Percentiles rank a stretch among this genome's conserved stretches.
Evolutionary conservation across 2,113 vertebrate species (phyloP).

Genomic region (Tetrax tetrax): DNA sequence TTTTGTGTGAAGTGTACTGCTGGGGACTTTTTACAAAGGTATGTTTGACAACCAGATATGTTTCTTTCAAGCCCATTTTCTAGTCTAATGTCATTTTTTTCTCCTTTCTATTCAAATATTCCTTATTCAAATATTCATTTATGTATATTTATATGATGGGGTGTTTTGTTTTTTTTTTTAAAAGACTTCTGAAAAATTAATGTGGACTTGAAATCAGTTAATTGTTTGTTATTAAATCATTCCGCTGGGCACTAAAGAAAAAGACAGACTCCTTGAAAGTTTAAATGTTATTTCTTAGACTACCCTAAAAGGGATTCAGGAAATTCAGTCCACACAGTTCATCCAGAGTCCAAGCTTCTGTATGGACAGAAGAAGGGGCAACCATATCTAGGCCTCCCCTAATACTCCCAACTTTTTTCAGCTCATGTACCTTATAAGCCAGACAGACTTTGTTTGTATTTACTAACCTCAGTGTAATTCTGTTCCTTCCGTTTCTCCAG

Average conservation of each 20-base stretch:
- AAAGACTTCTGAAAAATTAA: background rate
- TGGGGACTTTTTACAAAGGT: background rate
- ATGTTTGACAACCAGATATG: background rate
- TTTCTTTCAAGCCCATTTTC: background rate
- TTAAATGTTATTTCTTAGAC: background rate
- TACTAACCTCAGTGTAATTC: background rate
- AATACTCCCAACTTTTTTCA: background rate
- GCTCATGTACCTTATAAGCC: background rate
- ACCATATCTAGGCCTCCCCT: background rate
- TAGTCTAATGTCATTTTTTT: background rate
- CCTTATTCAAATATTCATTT: background rate
- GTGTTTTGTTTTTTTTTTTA: too few species aligned
- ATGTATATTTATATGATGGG: background rate
- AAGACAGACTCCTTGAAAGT: background rate
- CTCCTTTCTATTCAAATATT: background rate
- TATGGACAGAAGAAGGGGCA: background rate
- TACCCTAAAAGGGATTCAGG: background rate
- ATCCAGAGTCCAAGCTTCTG: background rate
- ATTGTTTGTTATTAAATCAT: background rate
- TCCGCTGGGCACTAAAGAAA: background rate
- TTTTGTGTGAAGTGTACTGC: background rate
- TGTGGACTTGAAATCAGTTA: background rate
- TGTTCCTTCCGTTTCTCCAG: background rate
- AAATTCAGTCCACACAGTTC: background rate
- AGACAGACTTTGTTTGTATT: background rate